Evolutionary conservation across 2,888 invertebrate species (phyloP), one percentile per base, ranked within the genome.

Genomic region (Metellina segmentata): DNA sequence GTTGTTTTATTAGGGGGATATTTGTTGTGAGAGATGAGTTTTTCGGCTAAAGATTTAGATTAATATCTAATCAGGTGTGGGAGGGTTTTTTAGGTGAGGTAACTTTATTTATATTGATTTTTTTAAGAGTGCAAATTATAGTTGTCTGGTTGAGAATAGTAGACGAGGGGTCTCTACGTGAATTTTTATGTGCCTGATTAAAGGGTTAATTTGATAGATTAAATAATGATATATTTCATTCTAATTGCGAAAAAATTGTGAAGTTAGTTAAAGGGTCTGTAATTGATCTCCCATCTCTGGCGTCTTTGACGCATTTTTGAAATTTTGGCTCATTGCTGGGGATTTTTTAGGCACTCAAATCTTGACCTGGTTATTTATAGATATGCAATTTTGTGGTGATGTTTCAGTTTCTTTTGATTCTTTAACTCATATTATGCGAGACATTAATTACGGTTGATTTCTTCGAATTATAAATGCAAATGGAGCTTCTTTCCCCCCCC

Each of bases 311-410:
- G 13, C 74, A 74, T 88, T 81, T 88, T 71, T 92, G 93, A 81
- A 92, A 92, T 81, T 61, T 88, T 81, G 94, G 94, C 4, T 94
- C 94, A 9, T 90, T 94, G 53, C 89, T 94, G 93, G 94, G 94
- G 13, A 19, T 94, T 94, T 93, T 85, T 83, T 94, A 96, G 95
- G 96, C 90, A 95, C 96, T 91, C 97, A 97, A 96, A 96, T 97
- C 95, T 93, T 96, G 89, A 96, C 96, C 51, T 97, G 97, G 75
- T 94, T 97, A 94, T 96, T 97, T 94, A 94, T 97, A 95, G 96
- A 97, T 0, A 96, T 97, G 96, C 96, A 97, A 94, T 97, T 97
- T 94, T 96, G 96, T 20, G 96, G 96, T 13, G 96, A 96, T 95
- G 95, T 96, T 94, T 95, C 96, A 94, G 92, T 96, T 95, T 96